Conservation (phyloP, 1,140 invertebrate species). For the Acromyrmex heyeri region DNA sequence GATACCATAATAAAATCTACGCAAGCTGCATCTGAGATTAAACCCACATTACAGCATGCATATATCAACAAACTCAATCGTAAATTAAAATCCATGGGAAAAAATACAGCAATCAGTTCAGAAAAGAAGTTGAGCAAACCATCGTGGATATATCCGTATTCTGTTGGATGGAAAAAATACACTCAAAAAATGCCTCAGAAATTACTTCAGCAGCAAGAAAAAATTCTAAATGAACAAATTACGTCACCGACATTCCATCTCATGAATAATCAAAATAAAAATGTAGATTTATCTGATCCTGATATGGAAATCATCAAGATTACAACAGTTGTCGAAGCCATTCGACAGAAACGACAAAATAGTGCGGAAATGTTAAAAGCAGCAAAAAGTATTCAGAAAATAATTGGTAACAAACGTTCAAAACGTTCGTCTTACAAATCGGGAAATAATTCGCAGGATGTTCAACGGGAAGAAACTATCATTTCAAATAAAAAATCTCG, state of each 20-base stretch:
- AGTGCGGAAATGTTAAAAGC: not conserved
- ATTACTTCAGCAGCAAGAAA: not conserved
- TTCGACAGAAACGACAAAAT: constrained; percentile 10
- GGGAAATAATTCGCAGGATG: not conserved
- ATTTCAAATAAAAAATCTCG: constrained; percentile 36
- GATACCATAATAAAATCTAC: constrained; percentile 1
- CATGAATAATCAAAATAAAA: not conserved
- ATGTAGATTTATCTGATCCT: not conserved
- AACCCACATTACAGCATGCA: not conserved
- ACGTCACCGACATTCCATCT: not conserved
- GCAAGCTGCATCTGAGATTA: constrained; percentile 31
- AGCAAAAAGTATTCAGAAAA: not conserved
- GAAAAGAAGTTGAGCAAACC: constrained; percentile 10
- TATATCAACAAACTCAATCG: constrained; percentile 28
- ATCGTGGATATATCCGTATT: constrained; percentile 17
- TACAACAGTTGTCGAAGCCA: constrained; percentile 45
- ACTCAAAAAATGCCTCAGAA: constrained; percentile 6
- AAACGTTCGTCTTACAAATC: constrained; percentile 48
- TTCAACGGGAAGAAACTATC: not conserved
- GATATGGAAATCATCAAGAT: constrained; percentile 49
- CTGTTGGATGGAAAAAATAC: not conserved
- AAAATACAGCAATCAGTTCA: not conserved
- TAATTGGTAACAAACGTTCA: not conserved
- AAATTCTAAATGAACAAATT: not conserved
- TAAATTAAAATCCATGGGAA: constrained; percentile 2